These are phyloP conservation scores for Lepus townsendii DNA, from an alignment of 2,797 vertebrate species.

Conservation along the genomic window DNA sequence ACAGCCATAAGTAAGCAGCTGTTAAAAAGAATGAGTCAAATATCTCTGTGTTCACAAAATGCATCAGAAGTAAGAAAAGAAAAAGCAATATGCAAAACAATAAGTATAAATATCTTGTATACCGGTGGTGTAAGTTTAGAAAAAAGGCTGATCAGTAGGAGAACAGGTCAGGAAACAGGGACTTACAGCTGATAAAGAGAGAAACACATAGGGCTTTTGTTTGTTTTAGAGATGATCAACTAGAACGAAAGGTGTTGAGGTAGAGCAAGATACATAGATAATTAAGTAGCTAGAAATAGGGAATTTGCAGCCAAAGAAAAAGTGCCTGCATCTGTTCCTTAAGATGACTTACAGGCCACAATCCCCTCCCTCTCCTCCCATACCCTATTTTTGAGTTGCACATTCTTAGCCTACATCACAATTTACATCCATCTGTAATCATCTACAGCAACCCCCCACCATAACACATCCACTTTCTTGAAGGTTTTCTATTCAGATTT, in stretches of 20 bases:
- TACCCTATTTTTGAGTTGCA: background rate
- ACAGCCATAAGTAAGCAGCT: background rate
- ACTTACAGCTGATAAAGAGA: background rate
- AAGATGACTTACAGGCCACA: background rate
- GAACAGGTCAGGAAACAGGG: background rate
- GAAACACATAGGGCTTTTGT: background rate
- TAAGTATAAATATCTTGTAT: background rate
- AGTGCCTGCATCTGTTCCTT: background rate
- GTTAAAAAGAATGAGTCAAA: background rate
- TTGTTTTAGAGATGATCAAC: background rate
- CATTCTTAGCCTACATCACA: background rate
- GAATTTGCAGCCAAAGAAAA: background rate
- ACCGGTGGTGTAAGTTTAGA: too few relatives aligned
- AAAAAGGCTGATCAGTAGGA: background rate
- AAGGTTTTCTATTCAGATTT: background rate
- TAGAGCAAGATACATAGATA: background rate
- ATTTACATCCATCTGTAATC: background rate
- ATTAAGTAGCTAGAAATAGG: background rate
- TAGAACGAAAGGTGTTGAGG: background rate
- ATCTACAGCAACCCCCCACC: background rate
- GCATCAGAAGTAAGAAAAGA: background rate
- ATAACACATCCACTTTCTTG: too few relatives aligned
- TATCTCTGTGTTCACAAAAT: background rate
- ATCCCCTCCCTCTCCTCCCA: background rate
- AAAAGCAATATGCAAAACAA: background rate